Percentiles rank a stretch among this genome's conserved stretches.
These are phyloP conservation scores for Stomatorhinus ivindoensis DNA, from an alignment of 2,113 vertebrate genomes.

Conservation along the genomic window DNA sequence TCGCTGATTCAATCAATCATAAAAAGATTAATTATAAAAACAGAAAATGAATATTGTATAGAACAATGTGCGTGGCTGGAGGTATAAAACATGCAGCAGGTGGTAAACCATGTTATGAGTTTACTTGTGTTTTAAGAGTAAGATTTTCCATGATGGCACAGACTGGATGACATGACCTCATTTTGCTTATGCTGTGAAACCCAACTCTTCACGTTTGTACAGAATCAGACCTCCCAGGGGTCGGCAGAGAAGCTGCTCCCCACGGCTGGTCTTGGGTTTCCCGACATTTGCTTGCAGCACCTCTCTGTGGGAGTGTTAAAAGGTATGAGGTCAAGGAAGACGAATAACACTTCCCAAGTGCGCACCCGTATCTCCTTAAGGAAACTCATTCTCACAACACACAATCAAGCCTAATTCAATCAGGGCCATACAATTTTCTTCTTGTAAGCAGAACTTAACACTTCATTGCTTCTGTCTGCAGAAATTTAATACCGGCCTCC, in stretches of 20 bases:
- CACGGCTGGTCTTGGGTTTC: slow-evolving; percentile 60
- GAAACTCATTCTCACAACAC: slow-evolving; percentile 54
- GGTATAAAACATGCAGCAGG: neutral
- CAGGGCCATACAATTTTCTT: slow-evolving; percentile 59
- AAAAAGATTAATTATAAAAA: neutral
- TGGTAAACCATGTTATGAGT: slow-evolving; percentile 39
- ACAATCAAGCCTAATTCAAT: slow-evolving; percentile 64
- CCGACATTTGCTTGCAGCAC: slow-evolving; percentile 41
- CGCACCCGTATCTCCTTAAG: slow-evolving; percentile 58
- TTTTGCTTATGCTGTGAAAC: slow-evolving; percentile 74
- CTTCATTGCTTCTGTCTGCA: slow-evolving; percentile 70
- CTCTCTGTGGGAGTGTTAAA: slow-evolving; percentile 51
- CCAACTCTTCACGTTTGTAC: slow-evolving; percentile 56
- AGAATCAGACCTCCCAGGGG: slow-evolving; percentile 48
- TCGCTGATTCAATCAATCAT: neutral
- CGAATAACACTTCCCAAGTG: slow-evolving; percentile 43
- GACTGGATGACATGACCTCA: slow-evolving; percentile 24
- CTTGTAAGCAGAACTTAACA: slow-evolving; percentile 76
- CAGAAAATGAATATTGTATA: neutral
- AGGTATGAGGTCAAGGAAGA: slow-evolving; percentile 58
- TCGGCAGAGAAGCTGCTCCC: slow-evolving; percentile 49
- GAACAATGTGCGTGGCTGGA: neutral
- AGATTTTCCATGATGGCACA: slow-evolving; percentile 34
- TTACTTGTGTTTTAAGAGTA: slow-evolving; percentile 30
- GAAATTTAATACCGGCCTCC: slow-evolving; percentile 62